Evolutionary conservation across 1,140 invertebrate genomes (phyloP).

Genomic region (Pogonognathellus flavescens): DNA sequence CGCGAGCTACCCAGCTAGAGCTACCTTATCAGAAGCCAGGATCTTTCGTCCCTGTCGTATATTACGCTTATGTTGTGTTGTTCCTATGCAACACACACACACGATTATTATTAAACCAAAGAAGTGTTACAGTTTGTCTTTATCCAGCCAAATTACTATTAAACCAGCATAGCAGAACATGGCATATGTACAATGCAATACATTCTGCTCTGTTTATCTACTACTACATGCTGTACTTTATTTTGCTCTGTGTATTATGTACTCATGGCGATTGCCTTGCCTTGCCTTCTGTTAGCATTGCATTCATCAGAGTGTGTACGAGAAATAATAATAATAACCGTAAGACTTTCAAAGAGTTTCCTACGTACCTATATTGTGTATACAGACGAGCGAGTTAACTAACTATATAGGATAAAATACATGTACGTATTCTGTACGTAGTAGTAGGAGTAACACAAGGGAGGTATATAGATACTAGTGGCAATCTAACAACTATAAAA

Average conservation of each 20-base stretch:
- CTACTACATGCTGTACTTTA: conserved; percentile 14
- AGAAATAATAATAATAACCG: conserved; percentile 50
- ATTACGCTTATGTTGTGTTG: conserved; percentile 49
- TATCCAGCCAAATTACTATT: conserved; percentile 14
- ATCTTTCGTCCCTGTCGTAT: conserved; percentile 55
- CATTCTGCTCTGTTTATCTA: conserved; percentile 37
- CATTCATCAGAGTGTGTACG: conserved; percentile 48
- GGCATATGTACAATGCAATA: conserved; percentile 18
- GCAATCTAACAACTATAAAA: not conserved
- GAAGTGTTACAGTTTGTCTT: conserved; percentile 51
- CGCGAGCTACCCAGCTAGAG: conserved; percentile 5
- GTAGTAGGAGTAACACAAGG: not conserved
- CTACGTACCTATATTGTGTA: not conserved
- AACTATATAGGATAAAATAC: no score
- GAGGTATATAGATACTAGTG: not conserved
- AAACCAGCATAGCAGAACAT: not conserved
- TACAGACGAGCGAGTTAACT: not conserved
- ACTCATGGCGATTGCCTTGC: not conserved
- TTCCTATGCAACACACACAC: conserved; percentile 28
- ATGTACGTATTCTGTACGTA: no score
- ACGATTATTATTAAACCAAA: conserved; percentile 23
- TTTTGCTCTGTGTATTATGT: not conserved
- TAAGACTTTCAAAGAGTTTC: conserved; percentile 43
- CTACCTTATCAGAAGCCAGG: conserved; percentile 56
- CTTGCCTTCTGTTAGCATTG: conserved; percentile 23